Evolutionary conservation across 1,140 invertebrate species (phyloP).

Genomic region (Xylocopa sonorina): DNA sequence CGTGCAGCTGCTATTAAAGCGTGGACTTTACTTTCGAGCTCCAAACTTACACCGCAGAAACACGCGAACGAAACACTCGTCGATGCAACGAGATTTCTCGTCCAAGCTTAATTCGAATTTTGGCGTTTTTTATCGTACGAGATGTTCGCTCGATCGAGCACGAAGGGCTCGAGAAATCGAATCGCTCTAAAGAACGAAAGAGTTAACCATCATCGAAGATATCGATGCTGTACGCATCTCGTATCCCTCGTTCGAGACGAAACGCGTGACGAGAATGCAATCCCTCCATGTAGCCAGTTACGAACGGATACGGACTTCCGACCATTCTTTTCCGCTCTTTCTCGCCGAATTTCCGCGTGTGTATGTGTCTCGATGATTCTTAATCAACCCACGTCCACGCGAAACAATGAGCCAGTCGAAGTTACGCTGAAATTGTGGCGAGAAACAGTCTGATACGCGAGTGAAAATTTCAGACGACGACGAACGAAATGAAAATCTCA

Average conservation of each 20-base stretch:
- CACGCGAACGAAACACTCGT: background rate
- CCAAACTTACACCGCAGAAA: background rate
- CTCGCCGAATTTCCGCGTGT: conserved; percentile 40
- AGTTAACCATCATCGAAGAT: background rate
- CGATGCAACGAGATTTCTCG: conserved; percentile 17
- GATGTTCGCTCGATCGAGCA: background rate
- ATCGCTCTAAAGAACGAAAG: background rate
- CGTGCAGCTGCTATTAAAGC: conserved; percentile 2
- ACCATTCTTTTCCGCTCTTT: conserved; percentile 29
- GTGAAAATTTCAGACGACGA: background rate
- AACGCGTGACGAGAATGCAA: conserved; percentile 37
- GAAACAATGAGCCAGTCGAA: conserved; percentile 9
- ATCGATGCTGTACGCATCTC: background rate
- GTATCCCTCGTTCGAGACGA: background rate
- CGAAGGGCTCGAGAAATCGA: background rate
- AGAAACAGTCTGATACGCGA: background rate
- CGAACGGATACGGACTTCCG: conserved; percentile 46
- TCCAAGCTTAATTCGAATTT: conserved; percentile 3
- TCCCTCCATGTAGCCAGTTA: background rate
- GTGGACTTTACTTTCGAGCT: background rate
- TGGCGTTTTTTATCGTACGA: background rate
- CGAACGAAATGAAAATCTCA: background rate
- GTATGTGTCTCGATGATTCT: conserved; percentile 13
- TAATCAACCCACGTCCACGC: conserved; percentile 12
- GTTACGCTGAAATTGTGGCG: background rate